A percentile compares a stretch with the other conserved stretches of the same genome.
phyloP scores from a whole-genome alignment of 2,113 vertebrate genomes.

The Egretta garzetta region DNA sequence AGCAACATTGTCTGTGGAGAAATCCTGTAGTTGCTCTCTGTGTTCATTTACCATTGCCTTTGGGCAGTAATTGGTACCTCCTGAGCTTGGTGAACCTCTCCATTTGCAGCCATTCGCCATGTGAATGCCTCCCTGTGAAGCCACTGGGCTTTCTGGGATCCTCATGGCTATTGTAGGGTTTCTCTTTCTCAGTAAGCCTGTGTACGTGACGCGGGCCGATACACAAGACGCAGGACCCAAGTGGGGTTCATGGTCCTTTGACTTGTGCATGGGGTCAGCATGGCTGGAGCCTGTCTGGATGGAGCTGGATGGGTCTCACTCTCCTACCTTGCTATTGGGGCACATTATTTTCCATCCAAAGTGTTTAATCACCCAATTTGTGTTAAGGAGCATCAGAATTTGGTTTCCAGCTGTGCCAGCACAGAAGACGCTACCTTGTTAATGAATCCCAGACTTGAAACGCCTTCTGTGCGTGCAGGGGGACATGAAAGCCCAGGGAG shows the following conservation, averaged over 20 bases:
- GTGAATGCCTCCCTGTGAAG: neutral
- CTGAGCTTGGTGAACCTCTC: neutral
- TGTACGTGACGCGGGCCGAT: accelerated
- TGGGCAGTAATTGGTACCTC: neutral
- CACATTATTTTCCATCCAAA: neutral
- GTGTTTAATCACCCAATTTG: slow-evolving; percentile 21
- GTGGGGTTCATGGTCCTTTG: neutral
- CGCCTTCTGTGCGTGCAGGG: neutral
- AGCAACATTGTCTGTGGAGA: accelerated
- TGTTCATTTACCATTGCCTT: neutral
- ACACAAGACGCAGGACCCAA: neutral
- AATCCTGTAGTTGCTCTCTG: neutral
- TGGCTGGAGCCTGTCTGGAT: neutral
- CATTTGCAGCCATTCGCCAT: neutral
- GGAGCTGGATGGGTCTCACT: neutral
- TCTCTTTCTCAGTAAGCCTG: neutral
- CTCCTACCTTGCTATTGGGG: neutral
- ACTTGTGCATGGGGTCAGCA: accelerated
- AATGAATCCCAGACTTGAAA: slow-evolving; percentile 22
- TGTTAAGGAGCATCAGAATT: neutral
- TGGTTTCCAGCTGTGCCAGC: slow-evolving; percentile 26
- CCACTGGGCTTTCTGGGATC: neutral
- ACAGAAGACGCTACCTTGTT: neutral
- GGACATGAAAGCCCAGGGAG: slow-evolving; percentile 32
- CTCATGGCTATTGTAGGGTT: accelerated